Conservation (phyloP, 2,797 vertebrate species). For the Falco biarmicus region DNA sequence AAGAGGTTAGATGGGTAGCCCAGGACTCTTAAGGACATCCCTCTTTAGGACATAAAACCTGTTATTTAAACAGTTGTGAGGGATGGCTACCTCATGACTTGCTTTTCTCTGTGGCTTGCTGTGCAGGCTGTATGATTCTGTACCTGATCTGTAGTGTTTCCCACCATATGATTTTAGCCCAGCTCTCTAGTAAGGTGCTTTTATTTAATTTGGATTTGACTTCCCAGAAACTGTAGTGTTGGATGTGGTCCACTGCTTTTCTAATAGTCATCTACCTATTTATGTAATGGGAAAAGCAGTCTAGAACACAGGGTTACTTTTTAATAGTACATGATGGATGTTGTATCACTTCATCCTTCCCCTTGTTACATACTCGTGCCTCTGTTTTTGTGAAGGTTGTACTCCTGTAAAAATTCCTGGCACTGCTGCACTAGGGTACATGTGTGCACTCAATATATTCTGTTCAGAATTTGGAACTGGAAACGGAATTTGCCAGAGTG, state of each 20-base stretch:
- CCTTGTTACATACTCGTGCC: neutral
- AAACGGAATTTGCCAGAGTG: conserved; percentile 1
- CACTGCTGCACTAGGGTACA: neutral
- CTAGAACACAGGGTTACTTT: neutral
- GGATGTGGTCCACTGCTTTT: neutral
- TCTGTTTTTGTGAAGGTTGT: conserved; percentile 16
- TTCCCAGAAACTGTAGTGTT: neutral
- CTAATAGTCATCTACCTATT: neutral
- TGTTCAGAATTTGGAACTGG: conserved; percentile 39
- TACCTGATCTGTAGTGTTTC: neutral
- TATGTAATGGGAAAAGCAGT: neutral
- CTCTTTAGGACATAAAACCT: neutral
- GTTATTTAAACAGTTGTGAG: neutral
- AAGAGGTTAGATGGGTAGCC: neutral
- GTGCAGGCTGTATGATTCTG: neutral
- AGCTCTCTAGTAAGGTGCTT: neutral
- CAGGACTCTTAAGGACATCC: neutral
- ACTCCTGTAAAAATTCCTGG: conserved; percentile 32
- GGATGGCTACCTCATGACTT: neutral
- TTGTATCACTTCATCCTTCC: neutral
- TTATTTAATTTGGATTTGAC: neutral
- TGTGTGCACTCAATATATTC: neutral
- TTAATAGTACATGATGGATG: neutral
- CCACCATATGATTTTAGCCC: neutral
- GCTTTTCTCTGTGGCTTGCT: neutral